Percentiles rank a stretch among this genome's conserved stretches.
phyloP scores from a whole-genome alignment of 2,113 vertebrate genomes.

The Microtus pennsylvanicus region DNA sequence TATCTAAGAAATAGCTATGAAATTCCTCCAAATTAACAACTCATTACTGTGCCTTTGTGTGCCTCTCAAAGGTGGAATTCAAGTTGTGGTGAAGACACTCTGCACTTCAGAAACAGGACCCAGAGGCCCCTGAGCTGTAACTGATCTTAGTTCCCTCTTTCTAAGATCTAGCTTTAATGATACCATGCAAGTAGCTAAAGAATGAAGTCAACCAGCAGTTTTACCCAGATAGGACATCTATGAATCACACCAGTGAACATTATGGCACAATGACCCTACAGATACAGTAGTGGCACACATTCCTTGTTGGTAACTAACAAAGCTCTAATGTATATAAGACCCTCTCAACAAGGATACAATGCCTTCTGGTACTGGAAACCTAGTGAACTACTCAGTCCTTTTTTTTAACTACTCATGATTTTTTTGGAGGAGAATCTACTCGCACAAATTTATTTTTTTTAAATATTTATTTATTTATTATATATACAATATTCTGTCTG shows the following conservation, averaged over 20 bases:
- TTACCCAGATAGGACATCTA: not conserved
- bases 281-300: not conserved
- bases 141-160: not conserved
- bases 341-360: not conserved
- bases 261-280: not conserved
- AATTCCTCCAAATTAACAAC: not conserved
- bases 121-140: not conserved
- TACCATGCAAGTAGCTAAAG: not conserved
- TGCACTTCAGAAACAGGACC: not conserved
- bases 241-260: not conserved
- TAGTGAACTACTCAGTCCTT: not conserved
- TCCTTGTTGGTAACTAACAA: not conserved
- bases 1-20: not conserved
- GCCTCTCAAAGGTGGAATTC: no score
- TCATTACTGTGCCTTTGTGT: not conserved
- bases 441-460: not conserved
- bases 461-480: no score
- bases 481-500: no score
- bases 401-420: not conserved
- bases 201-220: not conserved
- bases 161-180: not conserved
- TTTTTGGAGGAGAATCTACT: not conserved
- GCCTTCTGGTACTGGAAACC: not conserved
- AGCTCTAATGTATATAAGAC: not conserved
- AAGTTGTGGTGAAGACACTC: not conserved